Percentiles rank a stretch among this genome's conserved stretches.
phyloP scores from a whole-genome alignment of 2,888 invertebrate species.

The Bellardia pandia region DNA sequence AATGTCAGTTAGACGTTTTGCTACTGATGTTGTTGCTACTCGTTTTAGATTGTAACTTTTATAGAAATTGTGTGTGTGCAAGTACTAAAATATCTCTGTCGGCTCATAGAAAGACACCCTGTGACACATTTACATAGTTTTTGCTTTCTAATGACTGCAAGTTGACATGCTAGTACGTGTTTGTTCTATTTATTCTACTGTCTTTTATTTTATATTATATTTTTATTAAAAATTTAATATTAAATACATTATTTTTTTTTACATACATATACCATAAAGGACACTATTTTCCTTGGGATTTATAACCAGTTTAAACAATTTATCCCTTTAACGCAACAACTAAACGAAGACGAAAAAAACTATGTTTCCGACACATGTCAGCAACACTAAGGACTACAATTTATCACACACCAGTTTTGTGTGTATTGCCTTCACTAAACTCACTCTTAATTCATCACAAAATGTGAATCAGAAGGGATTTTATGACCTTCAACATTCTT shows the following conservation, averaged over 20 bases:
- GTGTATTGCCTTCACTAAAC: slow-evolving; percentile 14
- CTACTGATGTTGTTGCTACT: slow-evolving; percentile 33
- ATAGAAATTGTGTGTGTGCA: not conserved
- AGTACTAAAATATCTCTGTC: not conserved
- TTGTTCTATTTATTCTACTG: slow-evolving; percentile 60
- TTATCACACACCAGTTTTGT: slow-evolving; percentile 60
- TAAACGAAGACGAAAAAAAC: slow-evolving; percentile 7
- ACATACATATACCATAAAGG: not conserved
- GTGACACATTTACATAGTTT: slow-evolving; percentile 58
- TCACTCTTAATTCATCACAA: slow-evolving; percentile 46
- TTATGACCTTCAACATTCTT: slow-evolving; percentile 62
- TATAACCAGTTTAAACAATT: slow-evolving; percentile 46
- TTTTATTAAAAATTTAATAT: slow-evolving; percentile 52
- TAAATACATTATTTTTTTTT: slow-evolving; percentile 6
- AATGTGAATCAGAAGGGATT: slow-evolving; percentile 54
- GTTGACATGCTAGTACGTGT: slow-evolving; percentile 61
- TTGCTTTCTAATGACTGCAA: slow-evolving; percentile 48
- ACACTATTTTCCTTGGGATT: slow-evolving; percentile 5
- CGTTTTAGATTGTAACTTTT: not conserved
- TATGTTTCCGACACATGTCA: slow-evolving; percentile 67
- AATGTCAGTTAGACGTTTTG: slow-evolving; percentile 62
- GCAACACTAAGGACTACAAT: slow-evolving; percentile 63
- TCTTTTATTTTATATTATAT: not conserved
- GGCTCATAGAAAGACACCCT: not conserved
- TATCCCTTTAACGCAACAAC: slow-evolving; percentile 30